Evolutionary conservation across 2,113 vertebrate genomes (phyloP), one percentile per base, ranked within the genome.

Genomic region (Delphinapterus leucas): DNA sequence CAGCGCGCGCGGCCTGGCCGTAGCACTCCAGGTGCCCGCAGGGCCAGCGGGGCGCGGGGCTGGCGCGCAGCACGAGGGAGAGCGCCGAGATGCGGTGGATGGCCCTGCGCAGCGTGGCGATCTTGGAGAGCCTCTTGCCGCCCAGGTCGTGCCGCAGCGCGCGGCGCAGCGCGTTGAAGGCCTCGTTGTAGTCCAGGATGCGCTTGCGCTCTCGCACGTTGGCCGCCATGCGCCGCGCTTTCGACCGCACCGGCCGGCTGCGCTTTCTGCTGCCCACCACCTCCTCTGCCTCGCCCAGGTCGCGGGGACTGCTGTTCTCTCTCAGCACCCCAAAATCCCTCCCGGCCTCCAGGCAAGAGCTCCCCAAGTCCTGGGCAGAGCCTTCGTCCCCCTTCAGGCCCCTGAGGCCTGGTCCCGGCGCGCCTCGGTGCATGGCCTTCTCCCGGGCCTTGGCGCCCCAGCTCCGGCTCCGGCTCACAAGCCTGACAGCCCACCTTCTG

Each of bases 161-260:
- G 26, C 99, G 95, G 0, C 99, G 99, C 84, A 99, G 99, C 20
- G 99, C 99, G 5, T 99, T 99, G 97, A 99, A 99, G 4, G 99
- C 99, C 97, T 99, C 99, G 97, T 99, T 99, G 98, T 99, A 99
- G 97, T 99, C 99, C 98, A 99, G 98, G 97, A 99, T 99, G 94
- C 99, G 99, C 97, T 99, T 99, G 63, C 99, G 98, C 98, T 99
- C 99, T 0, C 99, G 98, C 95, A 99, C 99, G 0, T 99, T 99
- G 97, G 99, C 99, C 0, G 99, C 99, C 97, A 99, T 99, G 74
- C 99, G 98, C 92, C 99, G 98, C 7, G 99, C 99, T 97, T 99
- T 99, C 58, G 99, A 99, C 71, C 99, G 99, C n/a, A 97, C 98
- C 0, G 99, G 99, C 25, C 99, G 97, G 36, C 98, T 98, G 86